Evolutionary conservation across 1,140 invertebrate species (phyloP).

Genomic region (Nylanderia fulva): DNA sequence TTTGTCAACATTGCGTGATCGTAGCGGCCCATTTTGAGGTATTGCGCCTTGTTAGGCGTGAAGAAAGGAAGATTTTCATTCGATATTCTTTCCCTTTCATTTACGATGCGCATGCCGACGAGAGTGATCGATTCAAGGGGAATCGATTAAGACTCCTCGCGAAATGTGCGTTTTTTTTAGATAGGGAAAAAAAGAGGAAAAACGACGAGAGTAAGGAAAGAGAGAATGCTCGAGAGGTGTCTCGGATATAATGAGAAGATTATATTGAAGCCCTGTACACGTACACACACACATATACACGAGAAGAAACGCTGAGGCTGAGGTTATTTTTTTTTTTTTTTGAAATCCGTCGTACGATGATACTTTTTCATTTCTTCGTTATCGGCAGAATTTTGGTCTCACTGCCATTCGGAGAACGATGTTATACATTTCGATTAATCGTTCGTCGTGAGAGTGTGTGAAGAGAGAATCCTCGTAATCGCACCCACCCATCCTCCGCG

Average conservation of each 20-base stretch:
- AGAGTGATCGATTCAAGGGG: conserved; percentile 10
- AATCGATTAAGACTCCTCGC: too few species aligned
- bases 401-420: conserved; percentile 79
- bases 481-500: background rate
- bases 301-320: background rate
- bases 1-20: conserved; percentile 49
- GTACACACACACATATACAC: too few species aligned
- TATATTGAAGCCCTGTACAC: background rate
- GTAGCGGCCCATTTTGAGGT: conserved; percentile 56
- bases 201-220: background rate
- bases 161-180: too few species aligned
- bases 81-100: background rate
- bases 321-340: background rate
- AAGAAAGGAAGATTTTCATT: background rate
- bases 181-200: background rate
- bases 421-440: conserved; percentile 69
- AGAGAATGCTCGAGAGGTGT: background rate
- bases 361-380: conserved; percentile 41
- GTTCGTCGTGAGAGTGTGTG: conserved; percentile 65
- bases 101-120: conserved; percentile 13
- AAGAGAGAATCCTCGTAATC: conserved; percentile 38
- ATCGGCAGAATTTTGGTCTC: conserved; percentile 73
- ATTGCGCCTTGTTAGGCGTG: conserved; percentile 14
- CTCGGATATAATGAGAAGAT: conserved; percentile 3
- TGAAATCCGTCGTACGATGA: background rate